phyloP scores from a whole-genome alignment of 2,888 invertebrate genomes.

The Amblyjoppa fuscipennis region DNA sequence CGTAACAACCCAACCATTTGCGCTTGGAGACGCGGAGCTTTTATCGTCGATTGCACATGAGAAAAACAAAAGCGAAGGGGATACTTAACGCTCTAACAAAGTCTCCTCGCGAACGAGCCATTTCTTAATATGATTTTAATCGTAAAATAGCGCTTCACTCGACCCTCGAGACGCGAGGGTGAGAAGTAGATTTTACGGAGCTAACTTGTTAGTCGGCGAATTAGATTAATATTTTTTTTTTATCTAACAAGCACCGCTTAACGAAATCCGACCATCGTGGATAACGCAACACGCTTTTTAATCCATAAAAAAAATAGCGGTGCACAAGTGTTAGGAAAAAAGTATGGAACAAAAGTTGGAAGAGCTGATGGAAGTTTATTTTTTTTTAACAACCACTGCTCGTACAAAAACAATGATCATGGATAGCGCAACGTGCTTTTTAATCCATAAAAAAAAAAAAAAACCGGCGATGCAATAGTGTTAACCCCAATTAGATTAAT shows the following conservation, averaged over 20 bases:
- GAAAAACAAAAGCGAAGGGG: neutral
- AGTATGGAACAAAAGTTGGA: too few species aligned
- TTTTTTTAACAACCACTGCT: conserved; percentile 19
- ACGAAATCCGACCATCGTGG: neutral
- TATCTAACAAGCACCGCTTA: conserved; percentile 25
- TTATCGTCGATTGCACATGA: conserved; percentile 46
- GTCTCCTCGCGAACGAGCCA: neutral
- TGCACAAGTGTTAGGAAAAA: neutral
- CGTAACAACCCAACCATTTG: neutral
- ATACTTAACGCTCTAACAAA: conserved; percentile 13
- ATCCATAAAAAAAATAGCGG: conserved; percentile 16
- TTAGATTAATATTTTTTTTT: neutral
- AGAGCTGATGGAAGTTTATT: neutral
- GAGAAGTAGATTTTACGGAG: conserved; percentile 20
- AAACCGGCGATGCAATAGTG: conserved; percentile 23
- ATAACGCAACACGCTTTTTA: conserved; percentile 50
- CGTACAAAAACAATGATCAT: neutral
- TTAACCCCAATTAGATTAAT: neutral
- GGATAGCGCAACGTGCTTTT: conserved; percentile 39
- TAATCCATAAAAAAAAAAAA: conserved; percentile 1
- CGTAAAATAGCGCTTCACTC: conserved; percentile 13
- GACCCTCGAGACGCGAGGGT: neutral
- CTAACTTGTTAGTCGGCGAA: conserved; percentile 40
- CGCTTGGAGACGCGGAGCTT: conserved; percentile 24
- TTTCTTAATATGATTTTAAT: neutral